Conservation (phyloP, 2,797 vertebrate genomes). For the Todus mexicanus region DNA sequence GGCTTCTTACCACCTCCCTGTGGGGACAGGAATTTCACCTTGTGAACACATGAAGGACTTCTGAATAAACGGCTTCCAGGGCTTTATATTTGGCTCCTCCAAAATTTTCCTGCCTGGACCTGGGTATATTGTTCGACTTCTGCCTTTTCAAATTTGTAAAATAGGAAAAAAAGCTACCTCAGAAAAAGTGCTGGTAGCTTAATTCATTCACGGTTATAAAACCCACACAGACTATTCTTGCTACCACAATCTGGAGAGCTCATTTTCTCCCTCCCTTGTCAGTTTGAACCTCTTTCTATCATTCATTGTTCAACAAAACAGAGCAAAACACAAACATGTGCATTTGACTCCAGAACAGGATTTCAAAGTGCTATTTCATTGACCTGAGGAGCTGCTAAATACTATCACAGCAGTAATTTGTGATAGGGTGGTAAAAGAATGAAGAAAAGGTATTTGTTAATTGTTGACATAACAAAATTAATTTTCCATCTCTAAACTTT, state of each 20-base stretch:
- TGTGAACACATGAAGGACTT: background rate
- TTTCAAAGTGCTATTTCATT: background rate
- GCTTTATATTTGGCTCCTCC: background rate
- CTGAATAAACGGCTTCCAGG: background rate
- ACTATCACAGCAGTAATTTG: constrained; percentile 16
- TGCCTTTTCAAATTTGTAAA: background rate
- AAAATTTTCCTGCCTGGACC: background rate
- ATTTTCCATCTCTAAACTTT: constrained; percentile 64
- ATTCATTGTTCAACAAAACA: background rate
- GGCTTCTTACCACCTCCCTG: background rate
- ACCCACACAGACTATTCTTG: background rate
- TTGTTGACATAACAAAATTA: constrained; percentile 75
- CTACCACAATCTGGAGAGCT: background rate
- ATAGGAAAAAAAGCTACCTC: background rate
- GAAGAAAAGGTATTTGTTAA: constrained; percentile 33
- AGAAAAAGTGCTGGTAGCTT: background rate
- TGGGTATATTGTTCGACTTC: background rate
- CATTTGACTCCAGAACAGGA: background rate
- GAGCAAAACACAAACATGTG: background rate
- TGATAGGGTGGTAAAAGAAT: constrained; percentile 1
- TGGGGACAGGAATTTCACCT: background rate
- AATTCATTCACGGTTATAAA: background rate
- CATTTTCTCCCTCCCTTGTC: background rate
- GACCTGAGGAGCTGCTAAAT: constrained; percentile 1
- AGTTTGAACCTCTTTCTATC: background rate